A percentile compares a stretch with the other conserved stretches of the same genome.
Conservation (phyloP, 37 sponge, comb jelly and placozoan species). For the Lycopodina hypogea region DNA sequence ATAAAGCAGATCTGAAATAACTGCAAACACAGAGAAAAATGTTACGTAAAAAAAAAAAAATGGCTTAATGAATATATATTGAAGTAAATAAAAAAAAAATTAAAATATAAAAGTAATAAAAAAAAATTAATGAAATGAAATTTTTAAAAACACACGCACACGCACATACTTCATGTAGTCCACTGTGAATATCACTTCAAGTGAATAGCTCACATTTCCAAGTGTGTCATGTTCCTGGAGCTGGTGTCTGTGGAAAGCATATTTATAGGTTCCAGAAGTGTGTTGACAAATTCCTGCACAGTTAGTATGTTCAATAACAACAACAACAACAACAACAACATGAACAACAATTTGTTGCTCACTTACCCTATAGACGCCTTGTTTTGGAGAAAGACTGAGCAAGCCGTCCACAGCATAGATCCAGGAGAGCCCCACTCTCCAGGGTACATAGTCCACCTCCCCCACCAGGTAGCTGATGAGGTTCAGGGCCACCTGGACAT, state of each 20-base stretch:
- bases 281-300: constrained; percentile 20
- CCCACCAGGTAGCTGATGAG: constrained; percentile 44
- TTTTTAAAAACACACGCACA: too few species aligned
- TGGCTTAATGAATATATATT: too few species aligned
- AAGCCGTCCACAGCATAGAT: constrained; percentile 17
- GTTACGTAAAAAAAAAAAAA: neutral
- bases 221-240: constrained; percentile 7
- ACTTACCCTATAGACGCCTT: constrained; percentile 66
- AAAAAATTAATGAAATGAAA: too few species aligned
- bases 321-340: neutral
- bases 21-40: constrained; percentile 14
- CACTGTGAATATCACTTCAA: neutral
- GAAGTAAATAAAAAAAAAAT: too few species aligned
- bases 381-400: constrained; percentile 38
- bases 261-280: neutral
- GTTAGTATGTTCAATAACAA: neutral
- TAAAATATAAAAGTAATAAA: too few species aligned
- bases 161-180: neutral
- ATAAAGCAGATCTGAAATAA: constrained; percentile 37
- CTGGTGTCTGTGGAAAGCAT: neutral
- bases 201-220: constrained; percentile 29
- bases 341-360: neutral
- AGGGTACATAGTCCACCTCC: constrained; percentile 76
- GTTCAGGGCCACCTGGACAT: constrained; percentile 39
- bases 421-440: constrained; percentile 46